Evolutionary conservation across 1,140 invertebrate genomes (phyloP).

Genomic region (Bombus difficillimus): DNA sequence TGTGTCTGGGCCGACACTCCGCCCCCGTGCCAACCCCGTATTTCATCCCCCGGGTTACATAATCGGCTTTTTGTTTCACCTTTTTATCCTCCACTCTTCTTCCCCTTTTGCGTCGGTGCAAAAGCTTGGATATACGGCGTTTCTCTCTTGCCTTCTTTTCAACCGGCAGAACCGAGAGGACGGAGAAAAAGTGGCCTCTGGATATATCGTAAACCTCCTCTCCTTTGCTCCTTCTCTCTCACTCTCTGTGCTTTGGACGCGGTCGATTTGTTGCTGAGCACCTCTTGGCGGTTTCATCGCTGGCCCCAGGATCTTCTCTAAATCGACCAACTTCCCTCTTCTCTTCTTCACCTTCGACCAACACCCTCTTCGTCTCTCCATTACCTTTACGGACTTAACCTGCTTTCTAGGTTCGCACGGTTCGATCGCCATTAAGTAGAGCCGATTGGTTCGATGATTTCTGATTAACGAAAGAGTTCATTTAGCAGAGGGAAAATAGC

Average conservation of each 20-base stretch:
- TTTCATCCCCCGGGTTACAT: conserved; percentile 80
- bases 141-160: conserved; percentile 13
- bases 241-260: conserved; percentile 16
- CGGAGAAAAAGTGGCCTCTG: conserved; percentile 54
- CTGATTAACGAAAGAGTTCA: too few species aligned
- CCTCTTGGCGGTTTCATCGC: conserved; percentile 52
- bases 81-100: conserved; percentile 75
- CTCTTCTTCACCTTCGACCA: neutral
- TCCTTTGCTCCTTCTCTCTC: neutral
- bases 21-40: conserved; percentile 64
- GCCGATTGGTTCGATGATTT: too few species aligned
- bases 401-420: too few species aligned
- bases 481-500: too few species aligned
- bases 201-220: conserved; percentile 65
- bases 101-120: neutral
- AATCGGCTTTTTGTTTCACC: conserved; percentile 83
- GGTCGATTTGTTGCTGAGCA: conserved; percentile 70
- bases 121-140: neutral
- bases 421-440: too few species aligned
- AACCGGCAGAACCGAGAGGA: neutral
- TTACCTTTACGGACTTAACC: neutral
- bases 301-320: conserved; percentile 39
- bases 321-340: conserved; percentile 55
- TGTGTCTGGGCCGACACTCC: conserved; percentile 68
- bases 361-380: conserved; percentile 20